Evolutionary conservation across 2,797 vertebrate genomes (phyloP).

Genomic region (Iguana delicatissima): DNA sequence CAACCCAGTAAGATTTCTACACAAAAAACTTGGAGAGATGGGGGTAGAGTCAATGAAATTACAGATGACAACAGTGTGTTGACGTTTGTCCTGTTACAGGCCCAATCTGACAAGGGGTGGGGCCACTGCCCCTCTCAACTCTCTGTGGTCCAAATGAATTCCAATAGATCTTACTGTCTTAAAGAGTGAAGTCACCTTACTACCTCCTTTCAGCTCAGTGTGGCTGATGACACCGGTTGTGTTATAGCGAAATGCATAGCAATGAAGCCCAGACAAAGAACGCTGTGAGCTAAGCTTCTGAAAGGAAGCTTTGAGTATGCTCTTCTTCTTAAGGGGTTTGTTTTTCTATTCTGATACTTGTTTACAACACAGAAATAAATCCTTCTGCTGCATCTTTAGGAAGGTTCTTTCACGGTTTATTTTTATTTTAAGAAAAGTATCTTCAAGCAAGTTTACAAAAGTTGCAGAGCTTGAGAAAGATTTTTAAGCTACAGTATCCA

Average conservation of each 20-base stretch:
- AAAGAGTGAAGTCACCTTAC: neutral
- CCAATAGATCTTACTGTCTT: neutral
- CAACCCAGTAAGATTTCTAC: constrained; percentile 29
- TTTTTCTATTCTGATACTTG: constrained; percentile 48
- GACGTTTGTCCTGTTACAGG: neutral
- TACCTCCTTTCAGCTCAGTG: neutral
- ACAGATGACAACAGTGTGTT: neutral
- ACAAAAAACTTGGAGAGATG: neutral
- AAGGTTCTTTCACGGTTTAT: neutral
- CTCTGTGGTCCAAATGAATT: neutral
- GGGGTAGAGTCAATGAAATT: neutral
- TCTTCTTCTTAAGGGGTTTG: constrained; percentile 39
- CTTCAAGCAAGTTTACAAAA: neutral
- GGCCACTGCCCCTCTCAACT: neutral
- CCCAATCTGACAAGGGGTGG: constrained; percentile 29
- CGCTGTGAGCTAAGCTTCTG: constrained; percentile 37
- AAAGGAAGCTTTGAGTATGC: constrained; percentile 24
- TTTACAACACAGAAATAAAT: constrained; percentile 8
- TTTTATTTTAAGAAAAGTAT: neutral
- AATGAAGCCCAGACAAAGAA: neutral
- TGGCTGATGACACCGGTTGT: constrained; percentile 3
- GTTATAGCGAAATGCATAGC: neutral
- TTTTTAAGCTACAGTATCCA: too few relatives aligned
- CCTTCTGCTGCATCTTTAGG: constrained; percentile 1
- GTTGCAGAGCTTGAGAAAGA: too few relatives aligned